Percentiles rank a stretch among this genome's conserved stretches.
Evolutionary conservation across 2,888 invertebrate species (phyloP).

Genomic region (Ophion obscuratus): DNA sequence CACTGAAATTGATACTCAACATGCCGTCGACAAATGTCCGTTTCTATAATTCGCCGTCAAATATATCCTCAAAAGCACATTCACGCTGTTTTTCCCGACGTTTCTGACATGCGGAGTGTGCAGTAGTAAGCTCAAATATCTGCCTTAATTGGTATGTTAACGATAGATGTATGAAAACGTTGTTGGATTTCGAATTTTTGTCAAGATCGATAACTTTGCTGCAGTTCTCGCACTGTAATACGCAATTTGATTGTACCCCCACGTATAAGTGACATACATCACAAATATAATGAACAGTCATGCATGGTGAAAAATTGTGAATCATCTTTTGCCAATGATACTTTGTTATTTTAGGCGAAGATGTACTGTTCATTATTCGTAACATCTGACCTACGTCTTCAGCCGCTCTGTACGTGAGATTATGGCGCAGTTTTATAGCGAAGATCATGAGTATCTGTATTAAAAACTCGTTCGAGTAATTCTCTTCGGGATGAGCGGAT

Average conservation of each 20-base stretch:
- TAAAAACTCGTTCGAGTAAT: conserved; percentile 41
- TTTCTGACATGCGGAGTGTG: conserved; percentile 24
- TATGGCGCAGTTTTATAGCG: conserved; percentile 36
- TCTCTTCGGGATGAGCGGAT: conserved; percentile 19
- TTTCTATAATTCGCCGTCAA: conserved; percentile 18
- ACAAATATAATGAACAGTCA: conserved; percentile 34
- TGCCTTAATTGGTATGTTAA: conserved; percentile 24
- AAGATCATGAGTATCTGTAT: conserved; percentile 38
- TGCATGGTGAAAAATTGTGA: conserved; percentile 10
- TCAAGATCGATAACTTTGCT: conserved; percentile 8
- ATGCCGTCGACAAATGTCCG: no score
- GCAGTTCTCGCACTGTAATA: conserved; percentile 28
- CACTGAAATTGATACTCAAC: not conserved
- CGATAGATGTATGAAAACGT: conserved; percentile 33
- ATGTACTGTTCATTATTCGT: no score
- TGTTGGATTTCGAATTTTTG: conserved; percentile 12
- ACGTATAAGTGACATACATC: conserved; percentile 18
- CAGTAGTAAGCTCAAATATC: conserved; percentile 41
- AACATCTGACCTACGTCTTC: no score
- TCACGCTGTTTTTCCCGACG: conserved; percentile 31
- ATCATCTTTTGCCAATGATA: conserved; percentile 21
- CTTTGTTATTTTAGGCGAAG: not conserved
- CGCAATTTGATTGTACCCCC: conserved; percentile 13
- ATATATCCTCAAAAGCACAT: conserved; percentile 49
- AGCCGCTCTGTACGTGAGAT: no score